Evolutionary conservation across 2,888 invertebrate species (phyloP), one percentile per base, ranked within the genome.

Genomic region (Mesorhabditis belari): DNA sequence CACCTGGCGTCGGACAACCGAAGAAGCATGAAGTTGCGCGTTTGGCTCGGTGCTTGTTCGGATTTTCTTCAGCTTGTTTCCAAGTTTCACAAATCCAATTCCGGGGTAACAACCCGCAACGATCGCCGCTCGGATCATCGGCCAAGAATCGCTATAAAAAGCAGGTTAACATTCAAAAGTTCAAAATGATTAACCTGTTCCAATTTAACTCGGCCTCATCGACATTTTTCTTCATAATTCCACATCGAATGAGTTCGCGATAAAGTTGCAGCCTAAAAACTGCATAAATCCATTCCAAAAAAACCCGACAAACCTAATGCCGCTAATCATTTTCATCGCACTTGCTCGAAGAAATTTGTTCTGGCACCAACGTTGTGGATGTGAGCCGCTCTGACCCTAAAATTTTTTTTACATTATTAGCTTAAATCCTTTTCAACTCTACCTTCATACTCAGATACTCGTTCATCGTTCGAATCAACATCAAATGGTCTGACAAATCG

Each of bases 71-170:
- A 79, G 57, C 56, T 70, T 74, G 51, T 64, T 60, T 2, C 71
- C 70, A 83, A 80, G 89, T 88, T 1, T 89, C 4, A 75, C 71
- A 49, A 69, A 68, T 27, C 90, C 89, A 51, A 95, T 82, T 73
- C 91, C 90, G 0, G 96, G 95, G 83, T 94, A 95, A 63, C 90
- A 85, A 0, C 95, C 94, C 3, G 90, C 89, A 26, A 88, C 87
- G 29, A 95, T 84, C 2, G 91, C 90, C 0, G 90, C 90, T 80
- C 94, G 94, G 0, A 96, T 88, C 59, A 94, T 87, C 12, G 91
- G 88, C 91, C 91, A 92, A 79, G 89, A 88, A 74, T 89, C 88
- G 21, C 49, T 55, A 21, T 50, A 9, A 50, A 6, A 50, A 6
- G 21, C 19, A 50, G 21, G 17, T 21, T n/a, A 19, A n/a, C 17